These are phyloP conservation scores for Pyxicephalus adspersus DNA, from an alignment of 2,113 vertebrate species.

Conservation along the genomic window DNA sequence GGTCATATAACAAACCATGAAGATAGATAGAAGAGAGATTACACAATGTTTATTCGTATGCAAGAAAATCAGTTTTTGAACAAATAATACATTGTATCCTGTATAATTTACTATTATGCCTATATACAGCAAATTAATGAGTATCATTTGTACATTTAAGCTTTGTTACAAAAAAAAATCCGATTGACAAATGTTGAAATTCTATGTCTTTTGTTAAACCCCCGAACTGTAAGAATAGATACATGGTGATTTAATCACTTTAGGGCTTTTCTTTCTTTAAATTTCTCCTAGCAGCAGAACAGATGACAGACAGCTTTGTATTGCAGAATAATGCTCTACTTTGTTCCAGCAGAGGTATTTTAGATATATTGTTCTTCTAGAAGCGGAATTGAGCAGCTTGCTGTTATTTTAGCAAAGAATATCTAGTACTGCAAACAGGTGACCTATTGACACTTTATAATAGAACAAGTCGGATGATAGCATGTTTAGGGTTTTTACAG, in stretches of 20 bases:
- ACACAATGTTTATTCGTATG: too few species aligned
- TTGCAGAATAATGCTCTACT: background rate
- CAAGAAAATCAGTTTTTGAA: too few species aligned
- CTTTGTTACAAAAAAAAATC: background rate
- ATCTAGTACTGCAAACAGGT: background rate
- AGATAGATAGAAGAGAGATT: too few species aligned
- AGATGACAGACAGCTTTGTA: conserved; percentile 1
- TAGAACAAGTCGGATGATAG: background rate
- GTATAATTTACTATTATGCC: too few species aligned
- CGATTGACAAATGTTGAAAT: background rate
- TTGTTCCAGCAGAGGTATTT: background rate
- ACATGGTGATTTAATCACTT: background rate
- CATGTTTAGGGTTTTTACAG: background rate
- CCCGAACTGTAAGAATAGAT: background rate
- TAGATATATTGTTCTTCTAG: conserved; percentile 7
- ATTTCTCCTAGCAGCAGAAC: background rate
- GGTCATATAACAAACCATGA: too few species aligned
- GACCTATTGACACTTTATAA: background rate
- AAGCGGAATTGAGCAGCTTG: conserved; percentile 3
- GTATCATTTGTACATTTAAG: background rate
- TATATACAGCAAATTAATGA: too few species aligned
- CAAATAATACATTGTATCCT: too few species aligned
- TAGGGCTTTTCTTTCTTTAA: background rate
- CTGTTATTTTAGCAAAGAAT: conserved; percentile 5
- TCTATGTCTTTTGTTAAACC: background rate